Conservation (phyloP, 2,797 vertebrate species). For the Alectoris magna region DNA sequence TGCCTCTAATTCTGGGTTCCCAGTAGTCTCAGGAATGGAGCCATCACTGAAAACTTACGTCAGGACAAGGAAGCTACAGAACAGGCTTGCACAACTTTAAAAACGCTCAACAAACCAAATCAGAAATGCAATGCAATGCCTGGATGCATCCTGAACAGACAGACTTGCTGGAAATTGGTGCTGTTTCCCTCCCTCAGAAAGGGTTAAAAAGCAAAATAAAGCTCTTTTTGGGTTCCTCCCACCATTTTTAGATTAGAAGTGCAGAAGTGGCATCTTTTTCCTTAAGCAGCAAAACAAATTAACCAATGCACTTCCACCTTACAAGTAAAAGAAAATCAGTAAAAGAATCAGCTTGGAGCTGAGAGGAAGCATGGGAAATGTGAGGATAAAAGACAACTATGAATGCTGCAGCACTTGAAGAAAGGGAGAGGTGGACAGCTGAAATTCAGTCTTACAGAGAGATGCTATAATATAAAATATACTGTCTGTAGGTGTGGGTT, state of each 20-base stretch:
- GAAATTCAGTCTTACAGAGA: constrained; percentile 28
- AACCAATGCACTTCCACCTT: constrained; percentile 59
- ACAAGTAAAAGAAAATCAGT: constrained; percentile 14
- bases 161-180: neutral
- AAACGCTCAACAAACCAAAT: neutral
- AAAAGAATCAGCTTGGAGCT: constrained; percentile 35
- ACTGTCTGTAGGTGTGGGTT: neutral
- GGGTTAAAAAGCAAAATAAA: neutral
- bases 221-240: constrained; percentile 32
- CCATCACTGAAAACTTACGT: neutral
- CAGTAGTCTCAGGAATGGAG: neutral
- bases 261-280: constrained; percentile 60
- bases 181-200: neutral
- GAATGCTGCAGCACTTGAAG: constrained; percentile 1
- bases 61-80: neutral
- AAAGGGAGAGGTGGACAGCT: constrained; percentile 15
- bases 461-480: constrained; percentile 22
- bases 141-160: neutral
- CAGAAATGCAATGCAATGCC: neutral
- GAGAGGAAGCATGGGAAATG: constrained; percentile 42
- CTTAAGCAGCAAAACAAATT: constrained; percentile 67
- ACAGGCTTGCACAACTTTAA: neutral
- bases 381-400: constrained; percentile 43
- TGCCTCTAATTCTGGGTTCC: neutral
- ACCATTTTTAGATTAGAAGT: constrained; percentile 47